Evolutionary conservation across 2,113 vertebrate genomes (phyloP), one percentile per base, ranked within the genome.

Genomic region (Ailuropoda melanoleuca): DNA sequence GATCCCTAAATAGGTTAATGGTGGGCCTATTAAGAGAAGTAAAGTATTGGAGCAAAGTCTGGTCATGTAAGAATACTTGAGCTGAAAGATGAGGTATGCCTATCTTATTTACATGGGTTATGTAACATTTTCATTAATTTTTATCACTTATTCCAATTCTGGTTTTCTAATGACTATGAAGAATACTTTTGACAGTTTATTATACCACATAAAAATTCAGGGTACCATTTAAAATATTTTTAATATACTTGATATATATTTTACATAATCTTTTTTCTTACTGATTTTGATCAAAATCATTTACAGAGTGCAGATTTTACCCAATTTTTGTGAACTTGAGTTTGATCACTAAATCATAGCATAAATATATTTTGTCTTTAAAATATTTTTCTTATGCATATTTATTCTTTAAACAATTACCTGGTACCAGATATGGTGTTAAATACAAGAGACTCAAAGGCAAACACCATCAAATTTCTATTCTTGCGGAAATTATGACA

Each of bases 241-340:
- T 66, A 97, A 95, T 75, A 46, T 75, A 46, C 6, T 31, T 77
- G 43, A 46, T 77, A 48, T 31, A 31, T 48, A 75, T 48, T 31
- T 96, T 98, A 21, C 92, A 96, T 96, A 98, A 97, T 97, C 89
- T 81, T 43, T 84, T 97, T 95, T 95, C 58, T 93, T 96, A 74
- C 58, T 98, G 87, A 97, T 98, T 97, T 97, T 80, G 88, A 53
- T 90, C 56, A 92, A 97, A 77, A 82, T 97, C 85, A 97, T 98
- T 43, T 21, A 39, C 37, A 37, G 19, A 88, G 8, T 10, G 78
- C 26, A 77, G 3, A 21, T 85, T 88, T 95, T 81, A 94, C 23
- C 43, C 39, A 97, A 80, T 48, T 97, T 95, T 97, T 89, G 89
- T 98, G 94, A 91, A 93, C 83, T 98, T 98, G 95, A 1, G 0